Base-by-base conservation (phyloP, 2,888 invertebrate species). In the Ormyrus thymus region DNA sequence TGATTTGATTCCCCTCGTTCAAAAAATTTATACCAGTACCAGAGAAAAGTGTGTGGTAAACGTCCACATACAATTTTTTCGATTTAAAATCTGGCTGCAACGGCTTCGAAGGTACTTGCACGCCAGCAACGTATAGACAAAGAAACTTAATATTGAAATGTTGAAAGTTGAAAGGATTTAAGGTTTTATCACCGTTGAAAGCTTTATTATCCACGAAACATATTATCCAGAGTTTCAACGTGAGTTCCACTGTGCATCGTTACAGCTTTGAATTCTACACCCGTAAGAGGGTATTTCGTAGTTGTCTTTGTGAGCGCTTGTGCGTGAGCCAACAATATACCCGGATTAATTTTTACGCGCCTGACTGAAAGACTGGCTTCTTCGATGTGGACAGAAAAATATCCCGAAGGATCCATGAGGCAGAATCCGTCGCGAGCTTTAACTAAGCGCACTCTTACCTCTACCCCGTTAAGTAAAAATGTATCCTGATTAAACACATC, bases 21-120 rank as follows among this genome's bases (percentile, higher is more conserved):
- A 81, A 70, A 64, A 84, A 82, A 72, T 82, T 80, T 43, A 82
- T 78, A 53, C 81, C 82, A 7, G 79, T 83, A 4, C 81, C 81
- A 0, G 78, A 79, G 61, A 84, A 85, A 7, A 87, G 64, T 1
- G 84, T 85, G 43, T 85, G 82, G 71, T 85, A 86, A 7, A n/a
- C n/a, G n/a, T n/a, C n/a, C n/a, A n/a, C n/a, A n/a, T n/a, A n/a
- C n/a, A n/a, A n/a, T n/a, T n/a, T n/a, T n/a, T n/a, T n/a, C n/a
- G n/a, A n/a, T n/a, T n/a, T n/a, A n/a, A n/a, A n/a, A n/a, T n/a
- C n/a, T n/a, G n/a, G n/a, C n/a, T n/a, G 83, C 83, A 15, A 70
- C 53, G 84, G 46, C 76, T 82, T 83, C 48, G 82, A 66, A 55
- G 83, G 82, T 81, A 83, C 59, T 73, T 84, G 82, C n/a, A 75